Percentiles rank a stretch among this genome's conserved stretches.
phyloP scores from a whole-genome alignment of 1,140 invertebrate species.

The Octopus bimaculoides region DNA sequence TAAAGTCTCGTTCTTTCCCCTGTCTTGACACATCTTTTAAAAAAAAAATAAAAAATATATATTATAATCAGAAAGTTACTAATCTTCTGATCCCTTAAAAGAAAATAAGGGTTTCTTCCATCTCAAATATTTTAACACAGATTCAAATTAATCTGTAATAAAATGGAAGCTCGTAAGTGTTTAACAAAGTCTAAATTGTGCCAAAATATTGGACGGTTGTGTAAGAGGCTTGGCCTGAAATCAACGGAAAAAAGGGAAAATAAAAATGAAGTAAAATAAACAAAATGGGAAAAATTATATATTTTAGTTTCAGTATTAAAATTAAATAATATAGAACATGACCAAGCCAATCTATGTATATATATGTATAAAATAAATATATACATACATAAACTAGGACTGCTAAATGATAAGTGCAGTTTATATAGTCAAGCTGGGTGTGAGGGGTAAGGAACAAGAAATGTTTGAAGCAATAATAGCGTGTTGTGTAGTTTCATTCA shows the following conservation, averaged over 20 bases:
- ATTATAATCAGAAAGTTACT: constrained; percentile 9
- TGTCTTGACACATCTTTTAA: constrained; percentile 9
- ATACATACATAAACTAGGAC: not conserved
- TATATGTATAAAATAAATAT: constrained; percentile 2
- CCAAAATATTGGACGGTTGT: not conserved
- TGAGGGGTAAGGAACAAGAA: too few relatives aligned
- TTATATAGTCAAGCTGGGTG: too few relatives aligned
- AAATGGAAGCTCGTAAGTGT: too few relatives aligned
- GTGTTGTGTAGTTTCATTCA: too few relatives aligned
- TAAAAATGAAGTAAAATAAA: not conserved
- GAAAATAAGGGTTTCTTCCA: constrained; percentile 6
- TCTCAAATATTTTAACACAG: not conserved
- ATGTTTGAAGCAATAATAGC: too few relatives aligned
- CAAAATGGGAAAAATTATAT: not conserved
- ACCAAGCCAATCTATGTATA: constrained; percentile 2
- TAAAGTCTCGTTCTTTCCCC: constrained; percentile 6
- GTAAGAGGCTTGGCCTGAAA: not conserved
- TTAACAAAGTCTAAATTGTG: too few relatives aligned
- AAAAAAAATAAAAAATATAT: constrained; percentile 12
- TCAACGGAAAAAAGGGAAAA: not conserved
- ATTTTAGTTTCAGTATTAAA: not conserved
- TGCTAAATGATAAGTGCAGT: too few relatives aligned
- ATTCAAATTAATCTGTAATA: too few relatives aligned
- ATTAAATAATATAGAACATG: constrained; percentile 1
- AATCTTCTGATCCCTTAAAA: not conserved